Base-by-base conservation (phyloP, 2,797 vertebrate species). In the Hoplostethus mediterraneus region DNA sequence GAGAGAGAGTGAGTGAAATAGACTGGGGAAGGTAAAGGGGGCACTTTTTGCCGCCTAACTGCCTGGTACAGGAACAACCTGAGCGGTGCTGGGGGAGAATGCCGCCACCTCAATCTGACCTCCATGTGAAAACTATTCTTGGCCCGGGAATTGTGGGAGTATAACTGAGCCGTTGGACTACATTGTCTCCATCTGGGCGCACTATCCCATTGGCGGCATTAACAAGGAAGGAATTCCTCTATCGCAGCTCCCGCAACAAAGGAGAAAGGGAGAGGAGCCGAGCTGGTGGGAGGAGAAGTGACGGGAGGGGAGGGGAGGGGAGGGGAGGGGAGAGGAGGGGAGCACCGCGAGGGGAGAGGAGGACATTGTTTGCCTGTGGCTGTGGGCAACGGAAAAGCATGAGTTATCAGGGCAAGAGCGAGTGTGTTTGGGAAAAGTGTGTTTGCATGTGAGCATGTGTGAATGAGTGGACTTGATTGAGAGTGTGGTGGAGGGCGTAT, bases 311-410 rank as follows among this genome's bases (percentile, higher is more conserved):
- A 61, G 55, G 74, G 88, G 88, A 90, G 85, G 85, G 87, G 83
- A 21, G 21, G 21, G 21, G 21, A 21, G 21, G 21, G 21, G 21
- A 21, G 21, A 21, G 21, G 21, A 21, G 21, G 21, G 21, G 21
- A 85, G 90, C 76, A 64, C 78, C 56, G 83, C 31, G 85, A 91
- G 84, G 89, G 93, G 91, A 92, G 89, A 86, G 90, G 87, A 93
- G 92, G 88, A 93, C 94, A 95, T 95, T 96, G 95, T 95, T 95
- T 94, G 90, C 88, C 84, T 91, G 94, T 94, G 93, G 88, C 94
- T 93, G 93, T 93, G 93, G 92, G 93, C 90, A 94, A 95, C 94
- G 86, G 91, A 90, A 92, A 94, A 93, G 93, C 93, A 93, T 89
- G 93, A 94, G 93, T 93, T 94, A 93, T 92, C 92, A 84, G 87